Evolutionary conservation across 2,888 invertebrate species (phyloP).

Genomic region (Oasisia sp.): DNA sequence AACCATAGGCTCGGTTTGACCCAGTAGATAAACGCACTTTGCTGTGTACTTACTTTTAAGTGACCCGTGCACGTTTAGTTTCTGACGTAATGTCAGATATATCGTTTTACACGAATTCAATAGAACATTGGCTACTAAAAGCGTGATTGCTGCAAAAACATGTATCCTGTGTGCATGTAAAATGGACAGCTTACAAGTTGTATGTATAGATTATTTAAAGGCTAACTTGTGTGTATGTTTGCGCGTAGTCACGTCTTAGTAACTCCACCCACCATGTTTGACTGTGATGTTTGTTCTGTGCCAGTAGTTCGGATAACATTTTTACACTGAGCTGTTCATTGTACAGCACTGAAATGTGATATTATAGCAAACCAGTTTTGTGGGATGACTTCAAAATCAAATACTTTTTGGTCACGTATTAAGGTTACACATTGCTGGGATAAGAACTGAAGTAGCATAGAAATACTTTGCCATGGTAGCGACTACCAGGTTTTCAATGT

Average conservation of each 20-base stretch:
- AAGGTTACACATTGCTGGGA: neutral
- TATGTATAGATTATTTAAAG: neutral
- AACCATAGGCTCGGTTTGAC: neutral
- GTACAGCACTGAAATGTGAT: neutral
- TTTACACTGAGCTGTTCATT: neutral
- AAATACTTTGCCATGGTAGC: neutral
- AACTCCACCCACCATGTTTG: neutral
- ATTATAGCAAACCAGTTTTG: neutral
- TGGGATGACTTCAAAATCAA: neutral
- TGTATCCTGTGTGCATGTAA: neutral
- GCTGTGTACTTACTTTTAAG: neutral
- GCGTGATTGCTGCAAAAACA: conserved; percentile 2
- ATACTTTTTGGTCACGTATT: neutral
- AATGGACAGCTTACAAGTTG: neutral
- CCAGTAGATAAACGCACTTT: conserved; percentile 5
- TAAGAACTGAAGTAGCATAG: neutral
- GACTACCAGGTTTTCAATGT: neutral
- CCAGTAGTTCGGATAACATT: neutral
- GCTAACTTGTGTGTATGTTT: neutral
- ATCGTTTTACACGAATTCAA: neutral
- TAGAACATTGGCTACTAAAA: neutral
- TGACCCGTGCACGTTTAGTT: neutral
- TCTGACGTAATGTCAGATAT: neutral
- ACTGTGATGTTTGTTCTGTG: neutral
- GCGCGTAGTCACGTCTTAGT: neutral